A percentile compares a stretch with the other conserved stretches of the same genome.
Evolutionary conservation across 1,140 invertebrate genomes (phyloP).

Genomic region (Subanguina moxae): DNA sequence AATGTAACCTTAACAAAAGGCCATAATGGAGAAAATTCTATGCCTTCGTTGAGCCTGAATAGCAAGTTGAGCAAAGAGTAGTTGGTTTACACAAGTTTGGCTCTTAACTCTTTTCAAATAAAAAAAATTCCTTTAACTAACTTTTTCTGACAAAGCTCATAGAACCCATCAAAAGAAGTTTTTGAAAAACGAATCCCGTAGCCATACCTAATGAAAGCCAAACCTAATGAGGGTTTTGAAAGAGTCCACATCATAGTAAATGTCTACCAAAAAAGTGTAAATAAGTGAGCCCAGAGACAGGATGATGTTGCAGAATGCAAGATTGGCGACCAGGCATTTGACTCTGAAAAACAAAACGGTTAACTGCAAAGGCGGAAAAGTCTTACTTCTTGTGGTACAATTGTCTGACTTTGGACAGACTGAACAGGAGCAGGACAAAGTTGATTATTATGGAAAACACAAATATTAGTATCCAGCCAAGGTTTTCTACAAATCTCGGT

Average conservation of each 20-base stretch:
- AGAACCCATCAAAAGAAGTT: too few relatives aligned
- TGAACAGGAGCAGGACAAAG: slow-evolving; percentile 19
- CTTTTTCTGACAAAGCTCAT: too few relatives aligned
- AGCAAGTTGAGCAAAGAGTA: too few relatives aligned
- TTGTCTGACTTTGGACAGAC: slow-evolving; percentile 20
- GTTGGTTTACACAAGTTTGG: too few relatives aligned
- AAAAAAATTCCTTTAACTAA: too few relatives aligned
- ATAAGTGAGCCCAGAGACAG: slow-evolving; percentile 30
- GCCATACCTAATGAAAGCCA: too few relatives aligned
- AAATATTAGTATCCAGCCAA: slow-evolving; percentile 13
- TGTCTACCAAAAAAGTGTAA: slow-evolving; percentile 41
- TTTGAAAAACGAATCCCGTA: too few relatives aligned
- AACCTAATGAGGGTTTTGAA: slow-evolving; percentile 29
- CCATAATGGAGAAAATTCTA: slow-evolving; percentile 27
- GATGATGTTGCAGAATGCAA: slow-evolving; percentile 37
- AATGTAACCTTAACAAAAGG: slow-evolving; percentile 33
- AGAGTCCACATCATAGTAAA: slow-evolving; percentile 43
- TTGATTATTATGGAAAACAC: slow-evolving; percentile 23
- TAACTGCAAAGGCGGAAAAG: neutral
- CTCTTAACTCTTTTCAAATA: too few relatives aligned
- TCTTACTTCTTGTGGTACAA: slow-evolving; percentile 18
- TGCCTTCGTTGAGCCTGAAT: slow-evolving; percentile 16
- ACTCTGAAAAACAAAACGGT: slow-evolving; percentile 30
- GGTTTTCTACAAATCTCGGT: slow-evolving; percentile 17
- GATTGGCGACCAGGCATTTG: slow-evolving; percentile 34